Conservation (phyloP, 1,140 invertebrate species). For the Pygmarrhopalites habei region DNA sequence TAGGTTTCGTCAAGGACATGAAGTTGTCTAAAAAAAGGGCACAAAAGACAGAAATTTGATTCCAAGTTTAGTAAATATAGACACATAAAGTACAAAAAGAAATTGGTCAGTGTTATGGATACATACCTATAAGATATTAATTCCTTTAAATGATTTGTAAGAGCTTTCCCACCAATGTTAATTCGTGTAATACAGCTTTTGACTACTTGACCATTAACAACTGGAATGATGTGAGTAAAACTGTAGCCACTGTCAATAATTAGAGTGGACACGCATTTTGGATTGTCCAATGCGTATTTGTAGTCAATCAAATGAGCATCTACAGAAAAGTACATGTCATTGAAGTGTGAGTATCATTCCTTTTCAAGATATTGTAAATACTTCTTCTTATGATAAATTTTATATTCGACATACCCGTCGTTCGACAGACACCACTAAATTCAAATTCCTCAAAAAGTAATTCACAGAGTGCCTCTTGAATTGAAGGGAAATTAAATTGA, state of each 20-base stretch:
- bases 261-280: constrained; percentile 62
- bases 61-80: too few relatives aligned
- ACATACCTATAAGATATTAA: constrained; percentile 76
- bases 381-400: constrained; percentile 11
- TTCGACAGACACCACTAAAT: constrained; percentile 71
- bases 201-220: constrained; percentile 79
- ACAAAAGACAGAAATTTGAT: too few relatives aligned
- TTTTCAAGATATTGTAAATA: background rate
- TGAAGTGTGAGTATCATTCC: too few relatives aligned
- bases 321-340: too few relatives aligned
- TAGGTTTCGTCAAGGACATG: constrained; percentile 99
- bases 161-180: constrained; percentile 91
- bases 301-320: constrained; percentile 50
- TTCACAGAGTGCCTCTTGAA: constrained; percentile 89
- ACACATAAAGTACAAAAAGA: too few relatives aligned
- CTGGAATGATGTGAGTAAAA: constrained; percentile 91
- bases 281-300: constrained; percentile 45
- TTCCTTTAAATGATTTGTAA: constrained; percentile 98
- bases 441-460: constrained; percentile 98
- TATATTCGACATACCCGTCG: constrained; percentile 70
- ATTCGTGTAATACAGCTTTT: constrained; percentile 72
- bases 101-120: too few relatives aligned
- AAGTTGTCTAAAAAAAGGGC: constrained; percentile 70
- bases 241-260: constrained; percentile 92
- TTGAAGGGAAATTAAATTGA: constrained; percentile 83